phyloP scores from a whole-genome alignment of 2,888 invertebrate species.

The Leptodirus hochenwartii region DNA sequence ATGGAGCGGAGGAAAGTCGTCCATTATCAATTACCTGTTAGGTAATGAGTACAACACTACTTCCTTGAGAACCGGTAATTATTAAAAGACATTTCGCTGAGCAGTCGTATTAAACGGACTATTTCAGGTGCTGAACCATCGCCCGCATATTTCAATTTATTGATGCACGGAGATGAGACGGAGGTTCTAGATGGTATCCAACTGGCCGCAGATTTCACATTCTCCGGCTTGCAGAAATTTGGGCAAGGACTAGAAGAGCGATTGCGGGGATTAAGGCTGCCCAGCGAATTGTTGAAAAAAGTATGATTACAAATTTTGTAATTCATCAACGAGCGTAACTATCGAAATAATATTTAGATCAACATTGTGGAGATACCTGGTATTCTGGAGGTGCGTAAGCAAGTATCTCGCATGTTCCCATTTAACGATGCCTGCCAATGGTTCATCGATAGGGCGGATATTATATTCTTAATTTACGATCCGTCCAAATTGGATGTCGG shows the following conservation, averaged over 20 bases:
- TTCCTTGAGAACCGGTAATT: constrained; percentile 67
- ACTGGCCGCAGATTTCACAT: constrained; percentile 87
- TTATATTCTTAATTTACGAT: constrained; percentile 89
- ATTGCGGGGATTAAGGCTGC: constrained; percentile 61
- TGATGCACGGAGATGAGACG: constrained; percentile 75
- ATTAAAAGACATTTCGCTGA: too few species aligned
- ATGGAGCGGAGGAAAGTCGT: constrained; percentile 92
- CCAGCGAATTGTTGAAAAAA: constrained; percentile 73
- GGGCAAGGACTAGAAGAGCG: constrained; percentile 85
- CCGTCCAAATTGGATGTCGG: constrained; percentile 91
- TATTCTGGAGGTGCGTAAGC: constrained; percentile 83
- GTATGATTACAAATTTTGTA: constrained; percentile 28
- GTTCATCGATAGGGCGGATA: constrained; percentile 92
- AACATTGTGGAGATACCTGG: constrained; percentile 94
- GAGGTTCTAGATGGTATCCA: constrained; percentile 82
- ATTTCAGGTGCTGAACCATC: constrained; percentile 77
- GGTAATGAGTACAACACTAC: constrained; percentile 71
- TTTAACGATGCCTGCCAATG: constrained; percentile 94
- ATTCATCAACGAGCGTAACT: constrained; percentile 3
- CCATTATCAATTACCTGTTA: constrained; percentile 81
- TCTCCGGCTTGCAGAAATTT: constrained; percentile 85
- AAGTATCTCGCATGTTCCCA: constrained; percentile 81
- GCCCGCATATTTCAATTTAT: constrained; percentile 79
- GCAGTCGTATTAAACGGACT: constrained; percentile 1
- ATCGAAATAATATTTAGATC: constrained; percentile 36